Base-by-base conservation (phyloP, 2,113 vertebrate species). In the Halichoeres trimaculatus region DNA sequence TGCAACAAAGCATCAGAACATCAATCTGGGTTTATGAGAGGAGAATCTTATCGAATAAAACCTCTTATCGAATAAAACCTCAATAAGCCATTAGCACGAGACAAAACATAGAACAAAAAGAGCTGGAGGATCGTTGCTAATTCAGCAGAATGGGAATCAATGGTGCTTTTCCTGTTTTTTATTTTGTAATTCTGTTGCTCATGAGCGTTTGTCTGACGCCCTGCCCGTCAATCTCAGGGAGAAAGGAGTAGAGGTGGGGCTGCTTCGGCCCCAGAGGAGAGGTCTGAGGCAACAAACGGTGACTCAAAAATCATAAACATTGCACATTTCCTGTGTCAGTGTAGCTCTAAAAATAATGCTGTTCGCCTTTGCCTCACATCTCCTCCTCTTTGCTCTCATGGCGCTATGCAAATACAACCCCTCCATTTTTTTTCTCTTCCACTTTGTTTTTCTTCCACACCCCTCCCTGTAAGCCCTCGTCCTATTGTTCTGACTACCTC, bases 301-400 rank as follows among this genome's bases (percentile, higher is more conserved):
- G 41, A 56, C 70, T 74, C 55, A 48, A 54, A 77, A 88, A 89
- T 85, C 80, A 85, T 68, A 84, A 91, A 90, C 84, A 88, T 71
- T 61, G 86, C 87, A 76, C 71, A 86, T 66, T 87, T 89, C 84
- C 67, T 82, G 62, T 47, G 65, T 85, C 62, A 56, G 77, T 73
- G 80, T 68, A 22, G 73, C 80, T 90, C 85, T 90, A 94, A 92
- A 92, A 92, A 92, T 91, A 92, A 72, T 61, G 50, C 17, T 5
- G 54, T 58, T 70, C 22, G 23, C 65, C 58, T 71, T 82, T 71
- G 48, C 56, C 56, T 76, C 81, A 60, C 52, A 52, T 56, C 43
- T 45, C 78, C 69, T 74, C 72, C 70, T 70, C 74, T 53, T 50
- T n/a, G 13, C 71, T 83, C 86, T 89, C 85, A 59, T 80, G 76